These are phyloP conservation scores for Vireo griseus DNA, from an alignment of 2,797 vertebrate species.

Conservation along the genomic window DNA sequence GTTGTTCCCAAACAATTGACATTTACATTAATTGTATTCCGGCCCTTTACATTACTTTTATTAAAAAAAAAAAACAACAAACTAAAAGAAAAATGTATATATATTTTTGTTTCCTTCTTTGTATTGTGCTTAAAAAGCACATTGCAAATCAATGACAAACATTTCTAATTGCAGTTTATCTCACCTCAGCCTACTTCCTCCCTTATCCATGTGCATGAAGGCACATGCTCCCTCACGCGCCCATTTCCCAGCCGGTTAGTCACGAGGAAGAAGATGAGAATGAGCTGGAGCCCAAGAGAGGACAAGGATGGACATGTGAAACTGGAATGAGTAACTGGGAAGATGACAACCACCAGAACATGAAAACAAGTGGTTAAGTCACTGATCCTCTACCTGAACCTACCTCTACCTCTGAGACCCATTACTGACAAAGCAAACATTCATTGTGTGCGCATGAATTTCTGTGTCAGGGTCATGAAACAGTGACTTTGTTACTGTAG, in stretches of 20 bases:
- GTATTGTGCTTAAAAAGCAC: neutral
- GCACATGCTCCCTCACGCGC: fast-evolving
- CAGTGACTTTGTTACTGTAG: neutral
- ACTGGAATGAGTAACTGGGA: neutral
- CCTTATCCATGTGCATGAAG: neutral
- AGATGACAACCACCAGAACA: neutral
- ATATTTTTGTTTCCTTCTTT: neutral
- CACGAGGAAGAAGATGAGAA: neutral
- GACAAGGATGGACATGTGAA: neutral
- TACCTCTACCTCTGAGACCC: neutral
- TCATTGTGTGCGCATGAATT: neutral
- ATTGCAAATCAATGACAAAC: neutral
- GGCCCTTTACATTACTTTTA: neutral
- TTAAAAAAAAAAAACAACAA: neutral
- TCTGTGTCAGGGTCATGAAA: neutral
- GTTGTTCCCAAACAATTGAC: neutral
- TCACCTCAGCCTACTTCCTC: neutral
- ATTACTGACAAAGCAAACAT: neutral
- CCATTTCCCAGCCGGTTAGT: neutral
- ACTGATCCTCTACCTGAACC: neutral
- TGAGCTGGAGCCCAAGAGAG: neutral
- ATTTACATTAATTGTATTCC: neutral
- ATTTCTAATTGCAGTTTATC: neutral
- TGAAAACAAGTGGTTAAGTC: neutral
- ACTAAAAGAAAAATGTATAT: neutral